Percentiles rank a stretch among this genome's conserved stretches.
Conservation (phyloP, 2,797 vertebrate genomes). For the Notolepis coatsorum region DNA sequence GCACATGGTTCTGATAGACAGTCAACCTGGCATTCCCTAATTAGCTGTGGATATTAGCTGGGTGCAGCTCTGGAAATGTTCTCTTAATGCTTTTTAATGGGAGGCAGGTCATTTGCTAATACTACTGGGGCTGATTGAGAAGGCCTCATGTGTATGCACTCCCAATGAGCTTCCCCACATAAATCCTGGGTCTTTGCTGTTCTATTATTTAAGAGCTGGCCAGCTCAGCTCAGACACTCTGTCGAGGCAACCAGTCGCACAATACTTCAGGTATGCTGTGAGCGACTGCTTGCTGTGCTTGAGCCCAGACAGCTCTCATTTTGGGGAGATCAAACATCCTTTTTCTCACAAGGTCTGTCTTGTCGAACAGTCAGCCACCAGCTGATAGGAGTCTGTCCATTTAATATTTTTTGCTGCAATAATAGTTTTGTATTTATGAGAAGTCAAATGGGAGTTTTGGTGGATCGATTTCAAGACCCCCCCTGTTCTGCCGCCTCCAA, state of each 20-base stretch:
- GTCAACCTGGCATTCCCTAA: constrained; percentile 52
- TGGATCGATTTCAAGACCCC: constrained; percentile 40
- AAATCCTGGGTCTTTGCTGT: constrained; percentile 54
- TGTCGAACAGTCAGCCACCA: constrained; percentile 32
- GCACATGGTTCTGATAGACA: constrained; percentile 64
- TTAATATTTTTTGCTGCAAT: constrained; percentile 66
- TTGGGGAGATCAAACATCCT: constrained; percentile 42
- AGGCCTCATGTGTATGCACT: constrained; percentile 28
- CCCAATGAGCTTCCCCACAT: constrained; percentile 46
- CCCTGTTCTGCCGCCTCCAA: constrained; percentile 25
- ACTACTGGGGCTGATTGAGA: constrained; percentile 35
- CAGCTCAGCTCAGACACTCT: constrained; percentile 12
- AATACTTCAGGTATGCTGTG: constrained; percentile 23
- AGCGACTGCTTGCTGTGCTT: constrained; percentile 27
- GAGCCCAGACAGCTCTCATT: constrained; percentile 54
- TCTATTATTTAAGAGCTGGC: constrained; percentile 62
- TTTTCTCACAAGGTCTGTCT: not conserved
- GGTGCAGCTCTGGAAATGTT: constrained; percentile 46
- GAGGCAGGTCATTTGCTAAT: constrained; percentile 65
- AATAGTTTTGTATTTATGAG: constrained; percentile 55
- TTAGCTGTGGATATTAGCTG: constrained; percentile 61
- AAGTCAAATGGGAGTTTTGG: constrained; percentile 56
- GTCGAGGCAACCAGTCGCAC: constrained; percentile 21
- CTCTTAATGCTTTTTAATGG: constrained; percentile 57
- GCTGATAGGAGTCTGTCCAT: constrained; percentile 36